These are phyloP conservation scores for Amiota communis DNA, from an alignment of 2,888 invertebrate species.

Conservation along the genomic window DNA sequence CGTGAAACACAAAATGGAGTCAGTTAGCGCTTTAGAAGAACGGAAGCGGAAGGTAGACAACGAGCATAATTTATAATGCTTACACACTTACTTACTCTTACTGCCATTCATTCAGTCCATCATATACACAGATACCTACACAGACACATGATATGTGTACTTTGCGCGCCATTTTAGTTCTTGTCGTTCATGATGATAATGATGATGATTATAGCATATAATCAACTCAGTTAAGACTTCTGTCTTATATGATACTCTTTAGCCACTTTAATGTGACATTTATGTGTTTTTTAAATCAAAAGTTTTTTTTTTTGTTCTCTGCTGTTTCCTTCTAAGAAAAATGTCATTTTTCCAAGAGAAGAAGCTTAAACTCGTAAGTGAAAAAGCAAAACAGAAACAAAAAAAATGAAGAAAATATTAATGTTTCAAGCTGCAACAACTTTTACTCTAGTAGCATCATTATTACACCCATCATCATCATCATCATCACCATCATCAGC, in stretches of 20 bases:
- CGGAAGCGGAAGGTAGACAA: not conserved
- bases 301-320: not conserved
- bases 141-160: not conserved
- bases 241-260: not conserved
- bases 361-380: not conserved
- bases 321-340: not conserved
- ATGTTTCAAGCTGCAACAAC: not conserved
- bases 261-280: slow-evolving; percentile 25
- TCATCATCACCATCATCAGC: too few relatives aligned
- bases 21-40: not conserved
- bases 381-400: not conserved
- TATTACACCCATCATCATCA: too few relatives aligned
- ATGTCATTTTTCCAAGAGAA: not conserved
- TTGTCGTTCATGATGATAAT: not conserved
- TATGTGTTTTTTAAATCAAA: slow-evolving; percentile 22
- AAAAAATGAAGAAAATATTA: not conserved
- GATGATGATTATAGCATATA: not conserved
- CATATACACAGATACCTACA: not conserved
- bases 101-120: not conserved
- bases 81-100: not conserved
- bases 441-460: not conserved
- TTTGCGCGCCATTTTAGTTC: not conserved
- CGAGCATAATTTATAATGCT: slow-evolving; percentile 6
- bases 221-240: not conserved
- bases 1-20: not conserved